Conservation (phyloP, 2,113 vertebrate genomes). For the Carollia perspicillata region DNA sequence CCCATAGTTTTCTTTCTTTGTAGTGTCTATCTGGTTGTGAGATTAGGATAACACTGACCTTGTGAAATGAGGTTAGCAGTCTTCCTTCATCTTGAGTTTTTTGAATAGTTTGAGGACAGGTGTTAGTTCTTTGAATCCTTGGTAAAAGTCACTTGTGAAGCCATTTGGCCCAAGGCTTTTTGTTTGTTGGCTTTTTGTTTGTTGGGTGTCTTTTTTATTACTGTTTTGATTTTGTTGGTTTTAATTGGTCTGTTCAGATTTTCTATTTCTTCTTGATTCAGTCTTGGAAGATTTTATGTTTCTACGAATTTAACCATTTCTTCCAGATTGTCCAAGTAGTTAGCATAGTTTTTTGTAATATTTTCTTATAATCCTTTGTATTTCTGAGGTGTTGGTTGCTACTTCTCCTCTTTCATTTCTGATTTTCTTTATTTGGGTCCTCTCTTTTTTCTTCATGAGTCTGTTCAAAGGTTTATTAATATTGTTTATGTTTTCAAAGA, state of each 20-base stretch:
- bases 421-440: neutral
- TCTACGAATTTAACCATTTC: neutral
- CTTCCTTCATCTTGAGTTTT: neutral
- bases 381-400: neutral
- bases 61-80: neutral
- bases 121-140: neutral
- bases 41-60: neutral
- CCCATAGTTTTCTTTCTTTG: neutral
- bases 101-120: neutral
- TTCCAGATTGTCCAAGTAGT: neutral
- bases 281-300: neutral
- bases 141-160: neutral
- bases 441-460: neutral
- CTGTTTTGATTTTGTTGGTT: neutral
- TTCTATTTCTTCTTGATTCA: neutral
- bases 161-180: neutral
- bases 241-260: neutral
- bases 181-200: no score
- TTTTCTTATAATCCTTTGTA: neutral
- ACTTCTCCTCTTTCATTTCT: neutral
- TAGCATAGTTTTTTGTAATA: neutral
- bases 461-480: neutral
- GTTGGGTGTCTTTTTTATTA: neutral
- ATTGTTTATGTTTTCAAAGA: neutral
- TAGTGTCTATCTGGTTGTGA: neutral